A percentile compares a stretch with the other conserved stretches of the same genome.
Evolutionary conservation across 2,797 vertebrate species (phyloP).

Genomic region (Rhodeus uyekii): DNA sequence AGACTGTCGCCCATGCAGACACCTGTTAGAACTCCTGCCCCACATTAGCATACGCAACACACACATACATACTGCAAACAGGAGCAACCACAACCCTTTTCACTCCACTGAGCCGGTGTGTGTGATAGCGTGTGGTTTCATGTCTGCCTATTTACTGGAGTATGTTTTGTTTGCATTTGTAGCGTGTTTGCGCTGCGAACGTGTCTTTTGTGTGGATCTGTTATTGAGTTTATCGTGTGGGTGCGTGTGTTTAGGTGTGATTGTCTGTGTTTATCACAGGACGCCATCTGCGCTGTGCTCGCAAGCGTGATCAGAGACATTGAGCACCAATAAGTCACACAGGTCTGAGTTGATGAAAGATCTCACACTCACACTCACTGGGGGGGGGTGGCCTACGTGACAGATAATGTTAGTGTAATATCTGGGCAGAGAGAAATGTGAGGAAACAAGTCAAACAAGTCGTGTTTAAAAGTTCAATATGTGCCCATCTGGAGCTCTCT

Average conservation of each 20-base stretch:
- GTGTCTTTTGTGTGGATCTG: conserved; percentile 34
- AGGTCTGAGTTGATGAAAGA: conserved; percentile 63
- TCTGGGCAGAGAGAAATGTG: conserved; percentile 8
- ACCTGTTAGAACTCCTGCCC: conserved; percentile 82
- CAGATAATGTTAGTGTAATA: conserved; percentile 35
- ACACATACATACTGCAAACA: conserved; percentile 29
- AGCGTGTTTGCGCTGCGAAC: background rate
- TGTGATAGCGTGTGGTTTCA: conserved; percentile 29
- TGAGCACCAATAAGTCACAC: conserved; percentile 73
- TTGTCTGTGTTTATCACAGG: conserved; percentile 38
- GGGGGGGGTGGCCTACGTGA: conserved; percentile 5
- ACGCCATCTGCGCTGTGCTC: conserved; percentile 74
- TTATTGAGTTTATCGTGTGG: conserved; percentile 28
- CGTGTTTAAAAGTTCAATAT: conserved; percentile 74
- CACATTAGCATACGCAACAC: conserved; percentile 66
- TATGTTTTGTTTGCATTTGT: conserved; percentile 36
- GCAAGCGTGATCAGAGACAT: conserved; percentile 70
- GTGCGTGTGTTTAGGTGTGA: conserved; percentile 45
- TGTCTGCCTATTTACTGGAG: conserved; percentile 27
- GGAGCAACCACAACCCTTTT: conserved; percentile 37
- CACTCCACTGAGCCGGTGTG: conserved; percentile 14
- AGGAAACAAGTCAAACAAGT: conserved; percentile 10
- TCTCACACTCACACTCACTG: conserved; percentile 15
- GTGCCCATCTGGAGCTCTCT: conserved; percentile 47
- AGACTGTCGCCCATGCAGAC: conserved; percentile 78